These are phyloP conservation scores for Melitaea cinxia DNA, from an alignment of 1,140 invertebrate genomes.

Conservation along the genomic window DNA sequence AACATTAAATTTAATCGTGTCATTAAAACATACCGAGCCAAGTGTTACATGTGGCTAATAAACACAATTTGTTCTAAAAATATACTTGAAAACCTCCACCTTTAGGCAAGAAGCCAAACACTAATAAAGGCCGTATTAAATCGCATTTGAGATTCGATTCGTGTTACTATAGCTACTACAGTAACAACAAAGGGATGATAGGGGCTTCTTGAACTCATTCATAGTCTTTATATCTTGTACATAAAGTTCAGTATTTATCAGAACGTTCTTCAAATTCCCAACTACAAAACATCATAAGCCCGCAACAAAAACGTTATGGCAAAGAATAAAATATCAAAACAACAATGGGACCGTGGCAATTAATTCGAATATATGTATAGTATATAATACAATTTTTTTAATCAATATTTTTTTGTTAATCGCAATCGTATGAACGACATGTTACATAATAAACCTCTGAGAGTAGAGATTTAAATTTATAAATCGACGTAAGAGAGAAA, in stretches of 20 bases:
- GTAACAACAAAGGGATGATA: conserved; percentile 53
- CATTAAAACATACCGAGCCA: neutral
- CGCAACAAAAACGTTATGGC: conserved; percentile 21
- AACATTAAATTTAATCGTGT: neutral
- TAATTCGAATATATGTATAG: conserved; percentile 18
- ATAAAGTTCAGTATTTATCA: neutral
- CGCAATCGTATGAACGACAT: no score
- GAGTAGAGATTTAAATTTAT: no score
- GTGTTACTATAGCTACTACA: conserved; percentile 44
- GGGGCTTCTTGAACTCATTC: neutral
- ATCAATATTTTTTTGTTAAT: no score
- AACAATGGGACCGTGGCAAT: conserved; percentile 21
- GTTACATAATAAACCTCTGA: neutral
- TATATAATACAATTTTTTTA: no score
- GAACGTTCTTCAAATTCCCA: neutral
- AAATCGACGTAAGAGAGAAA: no score
- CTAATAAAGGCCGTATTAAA: conserved; percentile 31
- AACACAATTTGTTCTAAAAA: conserved; percentile 20
- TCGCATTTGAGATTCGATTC: conserved; percentile 38
- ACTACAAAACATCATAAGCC: neutral
- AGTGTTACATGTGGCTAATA: conserved; percentile 11
- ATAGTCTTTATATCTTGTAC: neutral
- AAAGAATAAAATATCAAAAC: conserved; percentile 28
- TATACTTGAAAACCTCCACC: conserved; percentile 17
- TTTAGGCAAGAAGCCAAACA: conserved; percentile 20